Base-by-base conservation (phyloP, 2,797 vertebrate species). In the Adelosebastes latens region DNA sequence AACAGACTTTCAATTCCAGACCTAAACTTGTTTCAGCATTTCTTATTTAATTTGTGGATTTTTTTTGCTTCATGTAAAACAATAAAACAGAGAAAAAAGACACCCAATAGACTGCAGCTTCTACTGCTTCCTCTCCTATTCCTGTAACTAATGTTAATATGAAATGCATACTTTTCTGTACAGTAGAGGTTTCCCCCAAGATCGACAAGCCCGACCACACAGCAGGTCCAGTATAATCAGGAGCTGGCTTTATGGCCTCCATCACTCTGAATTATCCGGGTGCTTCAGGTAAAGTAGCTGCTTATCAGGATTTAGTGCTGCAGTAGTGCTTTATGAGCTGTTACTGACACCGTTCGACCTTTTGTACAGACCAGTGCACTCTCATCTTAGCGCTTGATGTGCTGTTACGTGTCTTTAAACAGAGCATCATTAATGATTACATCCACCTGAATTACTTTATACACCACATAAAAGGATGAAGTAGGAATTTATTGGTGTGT, bases 241-340 rank as follows among this genome's bases (percentile, higher is more conserved):
- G 52, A 78, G 66, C 58, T 36, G 65, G 36, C 31, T 90, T 88
- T 87, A 90, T 56, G 66, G 82, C 71, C 22, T 70, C 14, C 3
- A 39, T 87, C 6, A 4, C 27, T 13, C 31, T 31, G 46, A 76
- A 62, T 74, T 72, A 81, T 72, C 39, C 27, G 2, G 60, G 68
- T 39, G 46, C 65, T 77, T 65, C 58, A 72, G 69, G 62, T 64
- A 13, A 83, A 84, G 70, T 75, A 76, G 75, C 58, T 59, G 53
- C 85, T 90, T 85, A 92, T 92, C 88, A 77, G n/a, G 36, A 62
- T 75, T 82, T 71, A 82, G 56, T 70, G 85, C 60, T 39, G 72
- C 7, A 0, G 18, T 49, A 49, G 27, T 4, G 60, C 46, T 90
- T 90, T 85, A 89, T 68, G 70, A 87, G 68, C 55, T 20, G 52